Percentiles rank a stretch among this genome's conserved stretches.
Conservation (phyloP, 2,797 vertebrate species). For the Chaetophractus vellerosus region DNA sequence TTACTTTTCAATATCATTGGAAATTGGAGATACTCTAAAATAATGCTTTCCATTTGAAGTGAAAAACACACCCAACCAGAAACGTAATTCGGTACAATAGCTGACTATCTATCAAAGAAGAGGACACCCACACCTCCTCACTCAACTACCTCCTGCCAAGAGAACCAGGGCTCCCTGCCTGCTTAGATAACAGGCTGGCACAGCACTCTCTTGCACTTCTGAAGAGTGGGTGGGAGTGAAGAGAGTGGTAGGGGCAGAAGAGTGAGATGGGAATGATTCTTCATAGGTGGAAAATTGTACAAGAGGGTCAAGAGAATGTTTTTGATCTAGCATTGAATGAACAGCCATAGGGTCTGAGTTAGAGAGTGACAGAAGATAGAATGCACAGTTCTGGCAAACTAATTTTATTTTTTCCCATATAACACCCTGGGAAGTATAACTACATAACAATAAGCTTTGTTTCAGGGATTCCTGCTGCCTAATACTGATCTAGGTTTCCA, state of each 20-base stretch:
- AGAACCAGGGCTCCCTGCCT: neutral
- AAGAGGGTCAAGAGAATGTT: neutral
- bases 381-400: neutral
- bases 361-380: neutral
- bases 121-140: neutral
- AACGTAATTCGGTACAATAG: neutral
- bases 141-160: neutral
- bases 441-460: slow-evolving; percentile 20
- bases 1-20: neutral
- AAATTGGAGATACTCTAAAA: neutral
- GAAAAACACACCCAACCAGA: slow-evolving; percentile 11
- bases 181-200: neutral
- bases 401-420: neutral
- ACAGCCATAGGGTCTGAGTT: neutral
- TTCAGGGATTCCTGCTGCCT: neutral
- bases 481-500: neutral
- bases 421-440: slow-evolving; percentile 17
- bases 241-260: neutral
- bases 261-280: neutral
- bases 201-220: neutral
- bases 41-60: slow-evolving; percentile 49
- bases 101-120: neutral
- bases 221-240: neutral
- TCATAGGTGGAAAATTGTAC: neutral
- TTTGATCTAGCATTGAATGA: no score